Conservation (phyloP, 2,797 vertebrate genomes). For the Pipistrellus nathusii region DNA sequence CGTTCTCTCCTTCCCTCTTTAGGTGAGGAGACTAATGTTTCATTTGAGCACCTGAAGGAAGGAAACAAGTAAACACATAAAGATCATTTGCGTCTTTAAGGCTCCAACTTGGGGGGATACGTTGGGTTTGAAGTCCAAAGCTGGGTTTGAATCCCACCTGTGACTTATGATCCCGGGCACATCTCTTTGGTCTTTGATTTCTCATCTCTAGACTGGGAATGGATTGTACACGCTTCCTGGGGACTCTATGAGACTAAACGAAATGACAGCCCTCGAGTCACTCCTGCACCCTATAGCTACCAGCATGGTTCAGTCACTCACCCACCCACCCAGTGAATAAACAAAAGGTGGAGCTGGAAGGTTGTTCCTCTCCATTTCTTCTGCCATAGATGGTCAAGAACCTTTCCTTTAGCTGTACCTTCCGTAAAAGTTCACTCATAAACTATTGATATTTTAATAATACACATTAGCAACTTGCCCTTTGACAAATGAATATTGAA, state of each 20-base stretch:
- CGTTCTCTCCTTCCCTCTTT: background rate
- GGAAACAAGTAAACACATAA: background rate
- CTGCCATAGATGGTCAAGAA: slow-evolving; percentile 57
- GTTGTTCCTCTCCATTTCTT: background rate
- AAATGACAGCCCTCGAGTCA: background rate
- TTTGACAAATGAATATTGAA: slow-evolving; percentile 78
- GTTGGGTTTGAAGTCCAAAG: too few species aligned
- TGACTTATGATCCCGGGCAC: background rate
- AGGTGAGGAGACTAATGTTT: slow-evolving; percentile 19
- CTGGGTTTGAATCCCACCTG: background rate
- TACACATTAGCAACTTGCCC: slow-evolving; percentile 80
- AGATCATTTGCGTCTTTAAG: slow-evolving; percentile 13
- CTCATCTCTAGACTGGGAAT: background rate
- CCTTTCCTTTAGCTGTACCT: slow-evolving; percentile 67
- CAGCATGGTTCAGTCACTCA: background rate
- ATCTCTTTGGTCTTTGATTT: background rate
- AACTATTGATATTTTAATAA: slow-evolving; percentile 84
- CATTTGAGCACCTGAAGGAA: slow-evolving; percentile 19
- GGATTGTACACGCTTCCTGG: background rate
- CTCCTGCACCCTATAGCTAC: background rate
- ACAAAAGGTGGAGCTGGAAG: background rate
- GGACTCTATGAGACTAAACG: background rate
- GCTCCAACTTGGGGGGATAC: background rate
- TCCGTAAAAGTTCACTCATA: slow-evolving; percentile 79
- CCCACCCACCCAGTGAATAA: background rate